Conservation (phyloP, 2,888 invertebrate genomes). For the Spodoptera exigua region DNA sequence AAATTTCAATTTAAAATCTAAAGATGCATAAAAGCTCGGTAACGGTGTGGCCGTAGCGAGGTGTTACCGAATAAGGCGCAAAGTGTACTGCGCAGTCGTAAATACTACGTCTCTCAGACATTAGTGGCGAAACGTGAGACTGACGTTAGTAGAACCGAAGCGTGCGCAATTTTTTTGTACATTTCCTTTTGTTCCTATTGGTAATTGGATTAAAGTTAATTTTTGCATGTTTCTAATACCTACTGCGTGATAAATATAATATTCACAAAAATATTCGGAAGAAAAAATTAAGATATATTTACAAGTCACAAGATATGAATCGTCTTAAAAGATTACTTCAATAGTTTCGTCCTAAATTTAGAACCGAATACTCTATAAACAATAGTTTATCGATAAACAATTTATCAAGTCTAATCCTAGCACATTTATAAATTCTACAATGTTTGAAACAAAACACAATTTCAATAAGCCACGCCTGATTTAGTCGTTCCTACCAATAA, state of each 20-base stretch:
- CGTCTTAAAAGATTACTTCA: no score
- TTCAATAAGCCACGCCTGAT: constrained; percentile 35
- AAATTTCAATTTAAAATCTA: constrained; percentile 53
- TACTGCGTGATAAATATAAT: no score
- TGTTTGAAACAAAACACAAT: constrained; percentile 23
- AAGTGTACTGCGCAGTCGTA: constrained; percentile 43
- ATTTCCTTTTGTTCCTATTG: constrained; percentile 25
- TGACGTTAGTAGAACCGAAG: constrained; percentile 51
- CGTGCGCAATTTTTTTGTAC: constrained; percentile 43
- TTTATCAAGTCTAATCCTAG: neutral
- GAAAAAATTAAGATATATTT: no score
- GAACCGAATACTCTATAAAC: no score
- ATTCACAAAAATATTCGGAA: no score
- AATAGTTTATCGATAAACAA: neutral
- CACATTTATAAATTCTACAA: neutral
- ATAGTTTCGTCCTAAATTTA: no score
- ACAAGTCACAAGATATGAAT: no score
- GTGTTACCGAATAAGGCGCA: constrained; percentile 46
- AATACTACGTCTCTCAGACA: constrained; percentile 43
- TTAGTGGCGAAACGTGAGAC: constrained; percentile 51
- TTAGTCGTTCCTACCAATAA: constrained; percentile 63
- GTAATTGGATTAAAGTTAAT: constrained; percentile 28
- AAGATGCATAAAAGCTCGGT: constrained; percentile 45
- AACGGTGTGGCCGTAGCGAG: constrained; percentile 26
- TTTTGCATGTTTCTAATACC: no score